Conservation (phyloP, 53 echinoderm and acorn worm genomes). For the Echinarachnius parma region DNA sequence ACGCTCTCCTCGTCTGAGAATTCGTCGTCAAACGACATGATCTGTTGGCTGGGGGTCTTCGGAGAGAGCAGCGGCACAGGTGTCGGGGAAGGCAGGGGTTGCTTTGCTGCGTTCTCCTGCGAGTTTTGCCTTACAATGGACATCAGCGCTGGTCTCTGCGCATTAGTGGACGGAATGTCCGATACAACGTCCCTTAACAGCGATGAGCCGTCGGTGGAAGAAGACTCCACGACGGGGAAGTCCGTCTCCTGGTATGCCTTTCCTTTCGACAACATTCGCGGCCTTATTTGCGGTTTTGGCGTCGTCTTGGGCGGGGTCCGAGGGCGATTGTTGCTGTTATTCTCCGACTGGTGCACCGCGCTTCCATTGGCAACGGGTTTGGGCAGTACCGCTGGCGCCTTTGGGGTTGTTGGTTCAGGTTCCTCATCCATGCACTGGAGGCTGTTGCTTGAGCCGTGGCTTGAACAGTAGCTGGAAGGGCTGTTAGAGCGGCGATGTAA, state of each 20-base stretch:
- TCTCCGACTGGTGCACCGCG: constrained; percentile 1
- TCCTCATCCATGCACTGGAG: constrained; percentile 17
- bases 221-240: no score
- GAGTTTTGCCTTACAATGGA: neutral
- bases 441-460: constrained; percentile 12
- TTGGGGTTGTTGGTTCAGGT: neutral
- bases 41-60: neutral
- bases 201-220: neutral
- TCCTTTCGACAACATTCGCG: neutral
- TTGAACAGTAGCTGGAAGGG: constrained; percentile 20
- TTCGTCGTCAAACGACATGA: constrained; percentile 65
- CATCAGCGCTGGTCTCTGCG: constrained; percentile 1
- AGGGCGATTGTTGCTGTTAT: constrained; percentile 31
- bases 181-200: neutral
- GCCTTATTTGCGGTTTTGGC: neutral
- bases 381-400: neutral
- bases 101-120: neutral
- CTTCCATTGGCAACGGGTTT: constrained; percentile 1
- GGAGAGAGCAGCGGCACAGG: neutral
- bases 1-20: constrained; percentile 42
- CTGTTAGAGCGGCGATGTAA: constrained; percentile 16
- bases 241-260: constrained; percentile 31
- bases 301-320: neutral
- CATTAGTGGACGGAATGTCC: neutral
- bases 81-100: neutral